These are phyloP conservation scores for Chiroxiphia lanceolata DNA, from an alignment of 2,797 vertebrate species.

Conservation along the genomic window DNA sequence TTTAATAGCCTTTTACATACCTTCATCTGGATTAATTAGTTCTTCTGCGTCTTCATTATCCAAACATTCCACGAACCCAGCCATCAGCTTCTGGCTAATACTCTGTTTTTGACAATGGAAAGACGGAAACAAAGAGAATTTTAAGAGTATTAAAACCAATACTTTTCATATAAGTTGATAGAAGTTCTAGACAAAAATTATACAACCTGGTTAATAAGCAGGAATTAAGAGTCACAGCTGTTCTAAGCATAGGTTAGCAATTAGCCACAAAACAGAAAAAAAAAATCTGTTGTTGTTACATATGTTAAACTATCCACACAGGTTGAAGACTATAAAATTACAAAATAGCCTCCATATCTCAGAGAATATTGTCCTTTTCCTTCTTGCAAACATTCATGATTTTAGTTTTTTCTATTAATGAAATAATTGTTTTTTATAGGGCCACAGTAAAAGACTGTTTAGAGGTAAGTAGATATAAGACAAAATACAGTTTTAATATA, in stretches of 20 bases:
- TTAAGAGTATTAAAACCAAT: not conserved
- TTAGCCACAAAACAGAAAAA: not conserved
- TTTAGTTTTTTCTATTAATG: not conserved
- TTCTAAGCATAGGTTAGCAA: not conserved
- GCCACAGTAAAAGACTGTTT: not conserved
- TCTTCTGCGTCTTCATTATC: constrained; percentile 95
- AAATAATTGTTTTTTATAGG: not conserved
- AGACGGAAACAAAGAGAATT: not conserved
- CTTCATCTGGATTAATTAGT: constrained; percentile 84
- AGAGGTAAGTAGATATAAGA: not conserved
- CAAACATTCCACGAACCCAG: constrained; percentile 96
- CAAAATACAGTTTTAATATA: not conserved
- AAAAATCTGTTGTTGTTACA: not conserved
- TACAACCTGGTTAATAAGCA: not conserved
- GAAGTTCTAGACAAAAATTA: not conserved
- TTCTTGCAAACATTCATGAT: not conserved
- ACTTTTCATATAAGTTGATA: not conserved
- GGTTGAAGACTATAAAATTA: not conserved
- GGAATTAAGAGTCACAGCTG: not conserved
- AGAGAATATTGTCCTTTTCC: not conserved
- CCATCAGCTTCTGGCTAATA: constrained; percentile 94
- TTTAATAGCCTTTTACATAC: constrained; percentile 73
- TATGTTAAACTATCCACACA: not conserved
- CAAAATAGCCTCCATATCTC: not conserved
- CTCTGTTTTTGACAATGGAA: constrained; percentile 70